Evolutionary conservation across 2,797 vertebrate genomes (phyloP).

Genomic region (Intellagama lesueurii): DNA sequence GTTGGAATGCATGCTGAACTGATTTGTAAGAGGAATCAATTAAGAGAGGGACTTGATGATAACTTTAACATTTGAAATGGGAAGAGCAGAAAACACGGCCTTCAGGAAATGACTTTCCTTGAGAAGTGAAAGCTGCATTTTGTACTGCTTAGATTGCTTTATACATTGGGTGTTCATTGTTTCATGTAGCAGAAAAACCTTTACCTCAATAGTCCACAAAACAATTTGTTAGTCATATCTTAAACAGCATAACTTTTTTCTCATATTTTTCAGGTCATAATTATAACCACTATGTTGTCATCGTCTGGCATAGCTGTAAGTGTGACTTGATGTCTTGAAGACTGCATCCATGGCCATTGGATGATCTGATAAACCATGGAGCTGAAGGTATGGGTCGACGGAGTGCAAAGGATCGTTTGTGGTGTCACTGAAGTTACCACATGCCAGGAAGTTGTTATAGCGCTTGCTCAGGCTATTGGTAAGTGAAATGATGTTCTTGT

Average conservation of each 20-base stretch:
- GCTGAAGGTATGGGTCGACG: slow-evolving; percentile 99
- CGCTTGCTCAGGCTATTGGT: slow-evolving; percentile 98
- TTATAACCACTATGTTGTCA: slow-evolving; percentile 12
- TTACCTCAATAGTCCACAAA: neutral
- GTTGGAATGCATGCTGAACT: neutral
- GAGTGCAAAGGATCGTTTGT: slow-evolving; percentile 96
- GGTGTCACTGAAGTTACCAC: slow-evolving; percentile 97
- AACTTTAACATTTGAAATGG: neutral
- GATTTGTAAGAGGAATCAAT: neutral
- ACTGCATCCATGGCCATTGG: slow-evolving; percentile 67
- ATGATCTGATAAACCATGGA: slow-evolving; percentile 86
- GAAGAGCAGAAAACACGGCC: neutral
- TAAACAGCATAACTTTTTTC: neutral
- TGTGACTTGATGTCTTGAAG: slow-evolving; percentile 75
- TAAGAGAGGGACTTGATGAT: neutral
- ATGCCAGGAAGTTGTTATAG: slow-evolving; percentile 99
- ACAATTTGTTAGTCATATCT: neutral
- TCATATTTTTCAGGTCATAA: slow-evolving; percentile 67
- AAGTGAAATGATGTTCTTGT: slow-evolving; percentile 53
- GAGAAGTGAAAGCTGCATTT: neutral
- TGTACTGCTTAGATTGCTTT: neutral
- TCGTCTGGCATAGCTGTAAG: slow-evolving; percentile 42
- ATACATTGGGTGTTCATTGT: neutral
- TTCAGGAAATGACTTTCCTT: neutral
- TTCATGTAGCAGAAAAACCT: neutral